Evolutionary conservation across 2,113 vertebrate genomes (phyloP), one percentile per base, ranked within the genome.

Genomic region (Gambusia affinis): DNA sequence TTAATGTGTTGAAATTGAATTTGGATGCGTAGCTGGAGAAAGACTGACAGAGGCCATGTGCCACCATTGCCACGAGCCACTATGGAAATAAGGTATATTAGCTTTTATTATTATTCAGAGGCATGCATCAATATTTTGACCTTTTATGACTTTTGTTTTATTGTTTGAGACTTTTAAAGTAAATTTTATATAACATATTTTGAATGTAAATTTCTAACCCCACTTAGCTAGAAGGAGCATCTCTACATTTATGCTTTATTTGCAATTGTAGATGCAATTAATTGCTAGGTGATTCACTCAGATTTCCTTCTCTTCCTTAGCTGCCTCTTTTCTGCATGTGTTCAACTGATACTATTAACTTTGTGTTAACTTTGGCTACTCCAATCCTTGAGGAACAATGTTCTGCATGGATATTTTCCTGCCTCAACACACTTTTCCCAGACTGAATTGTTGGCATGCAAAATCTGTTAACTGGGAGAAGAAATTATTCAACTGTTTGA

Each of bases 1-100:
- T 44, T 66, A 57, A 66, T 29, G 69, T 33, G 33, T 11, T 37
- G 69, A 63, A 66, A 72, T 76, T 68, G 44, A 57, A 85, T 79
- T 73, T 83, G 31, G 12, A 44, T 64, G 24, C 15, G 12, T 60
- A 47, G 57, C 12, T 30, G 72, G 15, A 76, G 67, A 74, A 76
- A 73, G 70, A 61, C 78, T 60, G 67, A 68, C 30, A 74, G 35
- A 17, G 63, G 37, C 61, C 24, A 31, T 60, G 17, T n/a, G 70
- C 29, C n/a, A 72, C 44, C 66, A 63, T 77, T 39, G 57, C 60
- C 35, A 42, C 24, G 7, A 73, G 76, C 31, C 64, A 60, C 76
- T 24, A 62, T 72, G 68, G 67, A 82, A 87, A 67, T 78, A 75
- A 70, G 27, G 33, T 64, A 63, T 80, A 75, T 85, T 80, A 78